These are phyloP conservation scores for Phyllotis vaccarum DNA, from an alignment of 2,797 vertebrate species.

Conservation along the genomic window DNA sequence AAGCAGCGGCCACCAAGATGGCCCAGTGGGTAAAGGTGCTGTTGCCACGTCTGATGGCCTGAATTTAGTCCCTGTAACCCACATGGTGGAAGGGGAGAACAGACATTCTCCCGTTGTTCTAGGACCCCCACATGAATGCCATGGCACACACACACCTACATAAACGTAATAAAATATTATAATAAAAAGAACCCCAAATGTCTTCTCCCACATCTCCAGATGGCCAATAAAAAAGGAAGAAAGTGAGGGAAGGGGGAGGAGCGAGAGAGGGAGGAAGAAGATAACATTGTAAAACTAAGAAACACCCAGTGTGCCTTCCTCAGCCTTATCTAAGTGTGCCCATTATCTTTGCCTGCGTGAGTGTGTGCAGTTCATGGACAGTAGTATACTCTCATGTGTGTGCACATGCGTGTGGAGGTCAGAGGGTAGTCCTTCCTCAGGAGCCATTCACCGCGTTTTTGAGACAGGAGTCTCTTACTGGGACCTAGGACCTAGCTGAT, in stretches of 20 bases:
- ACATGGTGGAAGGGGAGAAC: neutral
- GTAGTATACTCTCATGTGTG: neutral
- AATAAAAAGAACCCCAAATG: neutral
- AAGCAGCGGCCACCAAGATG: neutral
- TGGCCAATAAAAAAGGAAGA: neutral
- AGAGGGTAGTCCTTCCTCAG: neutral
- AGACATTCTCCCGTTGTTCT: neutral
- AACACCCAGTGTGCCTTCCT: neutral
- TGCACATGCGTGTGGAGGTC: neutral
- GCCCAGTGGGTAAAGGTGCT: neutral
- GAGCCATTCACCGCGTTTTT: neutral
- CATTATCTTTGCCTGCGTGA: neutral
- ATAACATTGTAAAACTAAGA: neutral
- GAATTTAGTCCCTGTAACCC: neutral
- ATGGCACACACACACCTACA: neutral
- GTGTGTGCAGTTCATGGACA: neutral
- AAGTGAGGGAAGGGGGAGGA: neutral
- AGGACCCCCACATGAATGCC: neutral
- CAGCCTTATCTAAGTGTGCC: neutral
- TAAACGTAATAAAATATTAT: neutral
- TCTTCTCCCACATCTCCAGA: neutral
- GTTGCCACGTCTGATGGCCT: neutral
- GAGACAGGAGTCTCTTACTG: neutral
- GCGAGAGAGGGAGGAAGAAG: neutral
- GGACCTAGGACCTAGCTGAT: neutral